Evolutionary conservation across 2,113 vertebrate genomes (phyloP), one percentile per base, ranked within the genome.

Genomic region (Microtus ochrogaster): DNA sequence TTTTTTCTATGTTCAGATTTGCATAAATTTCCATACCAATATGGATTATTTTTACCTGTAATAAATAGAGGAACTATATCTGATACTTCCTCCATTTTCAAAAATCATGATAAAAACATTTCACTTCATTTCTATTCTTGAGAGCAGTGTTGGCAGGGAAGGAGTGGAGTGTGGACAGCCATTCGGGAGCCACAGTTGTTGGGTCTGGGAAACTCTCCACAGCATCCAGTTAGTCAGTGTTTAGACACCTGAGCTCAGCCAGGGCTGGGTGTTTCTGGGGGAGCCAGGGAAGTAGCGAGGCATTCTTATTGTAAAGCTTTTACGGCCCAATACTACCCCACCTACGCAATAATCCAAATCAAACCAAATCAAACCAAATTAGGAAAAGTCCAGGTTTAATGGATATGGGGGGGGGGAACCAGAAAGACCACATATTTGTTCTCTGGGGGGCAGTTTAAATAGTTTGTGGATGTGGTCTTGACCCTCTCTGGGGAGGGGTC

Each of bases 201-300:
- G 33, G 87, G 22, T 4, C 44, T 41, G 39, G 36, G 22, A 73
- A 44, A 21, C 14, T 39, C 2, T 10, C 81, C 24, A 33, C 21
- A 66, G 24, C 44, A 19, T 49, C 52, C 22, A 33, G 52, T 28
- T 55, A 28, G 10, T 19, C 63, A 24, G 13, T 26, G 55, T 74
- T 73, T 44, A 81, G 52, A 47, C 10, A 81, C 39, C 85, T 87
- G 66, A 36, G 61, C 81, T 92, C 81, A 74, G 66, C 41, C 41
- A 44, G 41, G 28, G 24, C 63, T 22, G 47, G 4, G 39, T 39
- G 55, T 44, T 78, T 33, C 55, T 78, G 24, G 49, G 39, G 73
- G 36, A 7, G 3, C 2, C 52, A 52, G 52, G 52, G 52, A 52
- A 3, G 13, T 0, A 52, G 52, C 13, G 0, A 52, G 0, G 3